These are phyloP conservation scores for Arenaria interpres DNA, from an alignment of 2,113 vertebrate species.

Conservation along the genomic window DNA sequence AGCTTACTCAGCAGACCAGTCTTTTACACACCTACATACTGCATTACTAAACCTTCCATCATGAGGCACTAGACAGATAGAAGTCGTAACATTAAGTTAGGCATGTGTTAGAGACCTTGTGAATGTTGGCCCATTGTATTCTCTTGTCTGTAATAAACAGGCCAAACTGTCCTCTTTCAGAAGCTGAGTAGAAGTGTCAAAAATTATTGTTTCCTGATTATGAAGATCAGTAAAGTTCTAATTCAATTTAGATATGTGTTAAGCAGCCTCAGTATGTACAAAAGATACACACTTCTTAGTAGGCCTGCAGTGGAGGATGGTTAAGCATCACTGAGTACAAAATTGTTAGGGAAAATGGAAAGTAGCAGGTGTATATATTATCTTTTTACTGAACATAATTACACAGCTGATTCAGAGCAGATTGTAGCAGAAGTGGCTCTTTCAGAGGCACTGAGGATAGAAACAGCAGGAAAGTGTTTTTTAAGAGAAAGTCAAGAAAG, in stretches of 20 bases:
- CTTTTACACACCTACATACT: not conserved
- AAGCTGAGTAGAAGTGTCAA: not conserved
- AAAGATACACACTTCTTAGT: not conserved
- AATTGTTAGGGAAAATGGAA: not conserved
- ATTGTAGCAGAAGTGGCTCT: constrained; percentile 34
- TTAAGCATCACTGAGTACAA: not conserved
- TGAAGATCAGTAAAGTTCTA: not conserved
- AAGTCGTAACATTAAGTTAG: not conserved
- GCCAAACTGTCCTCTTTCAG: not conserved
- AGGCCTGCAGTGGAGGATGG: not conserved
- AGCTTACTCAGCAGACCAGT: not conserved
- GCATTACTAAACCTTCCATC: not conserved
- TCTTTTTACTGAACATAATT: not conserved
- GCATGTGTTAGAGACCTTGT: not conserved
- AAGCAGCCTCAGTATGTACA: not conserved
- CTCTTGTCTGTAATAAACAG: not conserved
- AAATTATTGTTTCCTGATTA: not conserved
- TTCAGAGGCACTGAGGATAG: not conserved
- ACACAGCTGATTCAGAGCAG: not conserved
- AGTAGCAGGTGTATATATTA: not conserved
- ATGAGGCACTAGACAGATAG: not conserved
- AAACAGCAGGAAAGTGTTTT: constrained; percentile 31
- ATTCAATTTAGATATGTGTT: not conserved
- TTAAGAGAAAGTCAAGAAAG: constrained; percentile 39
- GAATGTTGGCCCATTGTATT: not conserved